Evolutionary conservation across 2,113 vertebrate genomes (phyloP).

Genomic region (Entelurus aequoreus): DNA sequence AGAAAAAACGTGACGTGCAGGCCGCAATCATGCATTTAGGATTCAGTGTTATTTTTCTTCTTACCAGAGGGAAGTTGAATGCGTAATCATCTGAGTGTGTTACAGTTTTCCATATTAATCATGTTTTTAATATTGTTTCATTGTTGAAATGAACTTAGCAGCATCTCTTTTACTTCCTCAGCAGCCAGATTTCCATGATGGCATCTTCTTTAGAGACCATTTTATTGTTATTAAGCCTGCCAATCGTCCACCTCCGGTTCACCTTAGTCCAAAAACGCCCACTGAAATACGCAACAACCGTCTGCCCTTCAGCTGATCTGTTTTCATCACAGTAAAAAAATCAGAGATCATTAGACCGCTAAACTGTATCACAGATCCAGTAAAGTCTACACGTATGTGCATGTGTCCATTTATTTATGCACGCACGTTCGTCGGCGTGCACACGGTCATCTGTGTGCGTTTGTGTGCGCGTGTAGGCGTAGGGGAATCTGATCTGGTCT

Average conservation of each 20-base stretch:
- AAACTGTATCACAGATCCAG: constrained; percentile 61
- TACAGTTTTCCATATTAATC: neutral
- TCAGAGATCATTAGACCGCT: constrained; percentile 66
- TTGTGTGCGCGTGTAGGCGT: constrained; percentile 51
- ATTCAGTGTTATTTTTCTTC: neutral
- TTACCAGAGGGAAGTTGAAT: neutral
- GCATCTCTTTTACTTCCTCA: constrained; percentile 22
- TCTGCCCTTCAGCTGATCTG: constrained; percentile 65
- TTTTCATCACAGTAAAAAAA: constrained; percentile 67
- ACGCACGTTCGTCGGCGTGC: constrained; percentile 52
- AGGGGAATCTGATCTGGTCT: constrained; percentile 66
- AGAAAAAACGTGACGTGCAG: neutral
- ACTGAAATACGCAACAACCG: constrained; percentile 50
- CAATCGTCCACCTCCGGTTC: constrained; percentile 56
- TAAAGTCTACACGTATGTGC: constrained; percentile 27
- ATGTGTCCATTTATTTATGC: constrained; percentile 45
- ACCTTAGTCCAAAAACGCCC: constrained; percentile 64
- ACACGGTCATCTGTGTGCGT: constrained; percentile 54
- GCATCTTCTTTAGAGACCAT: constrained; percentile 49
- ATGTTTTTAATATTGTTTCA: neutral
- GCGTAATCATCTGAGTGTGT: neutral
- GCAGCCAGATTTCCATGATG: constrained; percentile 49
- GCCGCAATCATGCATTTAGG: neutral
- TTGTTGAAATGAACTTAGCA: constrained; percentile 4
- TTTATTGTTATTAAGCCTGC: constrained; percentile 52